Evolutionary conservation across 1,140 invertebrate species (phyloP).

Genomic region (Nylanderia fulva): DNA sequence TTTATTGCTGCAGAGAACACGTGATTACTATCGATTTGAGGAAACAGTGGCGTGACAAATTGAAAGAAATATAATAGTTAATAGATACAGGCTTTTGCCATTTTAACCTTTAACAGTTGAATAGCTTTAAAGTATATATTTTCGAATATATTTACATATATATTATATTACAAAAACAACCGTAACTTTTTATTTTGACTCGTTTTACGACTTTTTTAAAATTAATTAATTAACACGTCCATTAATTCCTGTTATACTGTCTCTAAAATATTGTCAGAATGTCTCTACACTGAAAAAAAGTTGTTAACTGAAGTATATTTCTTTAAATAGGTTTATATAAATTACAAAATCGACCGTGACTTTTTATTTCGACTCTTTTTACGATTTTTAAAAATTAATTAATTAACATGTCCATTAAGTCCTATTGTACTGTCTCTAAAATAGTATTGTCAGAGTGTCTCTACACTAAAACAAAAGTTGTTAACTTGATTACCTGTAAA

Average conservation of each 20-base stretch:
- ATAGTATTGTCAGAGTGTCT: too few species aligned
- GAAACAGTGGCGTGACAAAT: neutral
- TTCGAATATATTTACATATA: neutral
- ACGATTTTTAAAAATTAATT: too few species aligned
- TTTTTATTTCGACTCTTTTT: too few species aligned
- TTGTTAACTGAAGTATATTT: too few species aligned
- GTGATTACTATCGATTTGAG: too few species aligned
- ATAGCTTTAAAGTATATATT: neutral
- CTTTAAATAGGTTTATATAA: too few species aligned
- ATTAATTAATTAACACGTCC: neutral
- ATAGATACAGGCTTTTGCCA: neutral
- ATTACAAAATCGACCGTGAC: too few species aligned
- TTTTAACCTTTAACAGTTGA: neutral
- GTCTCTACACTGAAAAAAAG: too few species aligned
- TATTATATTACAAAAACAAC: slow-evolving; percentile 2
- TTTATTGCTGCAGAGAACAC: neutral
- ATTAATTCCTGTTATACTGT: neutral
- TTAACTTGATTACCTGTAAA: too few species aligned
- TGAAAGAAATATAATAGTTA: neutral
- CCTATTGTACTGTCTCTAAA: too few species aligned
- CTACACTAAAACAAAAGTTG: too few species aligned
- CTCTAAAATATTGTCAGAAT: neutral
- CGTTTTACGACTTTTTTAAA: neutral
- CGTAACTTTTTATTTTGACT: neutral
- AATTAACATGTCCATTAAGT: too few species aligned